phyloP scores from a whole-genome alignment of 35 echinoderm and acorn worm genomes.

The Holothuria glaberrima region DNA sequence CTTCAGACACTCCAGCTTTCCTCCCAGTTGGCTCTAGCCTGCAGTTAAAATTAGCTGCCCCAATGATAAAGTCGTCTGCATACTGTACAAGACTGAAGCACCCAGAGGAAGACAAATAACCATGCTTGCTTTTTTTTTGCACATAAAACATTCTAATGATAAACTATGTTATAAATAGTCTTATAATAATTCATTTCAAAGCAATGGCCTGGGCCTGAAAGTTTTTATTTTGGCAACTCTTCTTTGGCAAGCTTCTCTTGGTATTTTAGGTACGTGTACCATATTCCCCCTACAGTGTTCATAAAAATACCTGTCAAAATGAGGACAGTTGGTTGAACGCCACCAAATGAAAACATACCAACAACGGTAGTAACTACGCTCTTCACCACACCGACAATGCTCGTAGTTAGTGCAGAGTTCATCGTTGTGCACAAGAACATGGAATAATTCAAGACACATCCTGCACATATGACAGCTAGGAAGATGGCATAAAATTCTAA shows the following conservation, averaged over 20 bases:
- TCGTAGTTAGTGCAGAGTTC: slow-evolving; percentile 92
- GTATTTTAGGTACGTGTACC: slow-evolving; percentile 84
- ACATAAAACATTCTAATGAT: no score
- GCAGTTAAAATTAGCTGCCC: no score
- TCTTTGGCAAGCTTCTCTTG: slow-evolving; percentile 32
- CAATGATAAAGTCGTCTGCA: no score
- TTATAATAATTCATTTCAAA: no score
- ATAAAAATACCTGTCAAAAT: slow-evolving; percentile 62
- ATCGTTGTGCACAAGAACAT: slow-evolving; percentile 85
- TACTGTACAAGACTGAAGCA: no score
- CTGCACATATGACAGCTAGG: slow-evolving; percentile 57
- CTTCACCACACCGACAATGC: slow-evolving; percentile 85
- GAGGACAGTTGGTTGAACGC: slow-evolving; percentile 62
- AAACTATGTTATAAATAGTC: no score
- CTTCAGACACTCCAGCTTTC: no score
- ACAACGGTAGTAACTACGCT: slow-evolving; percentile 68
- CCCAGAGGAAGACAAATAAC: no score
- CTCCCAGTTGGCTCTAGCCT: no score
- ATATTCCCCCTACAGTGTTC: slow-evolving; percentile 73
- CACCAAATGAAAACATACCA: slow-evolving; percentile 89
- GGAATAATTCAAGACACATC: slow-evolving; percentile 87
- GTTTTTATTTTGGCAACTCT: slow-evolving; percentile 28
- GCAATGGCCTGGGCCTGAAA: no score
- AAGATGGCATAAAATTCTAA: slow-evolving; percentile 48
- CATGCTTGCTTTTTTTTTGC: no score